Conservation (phyloP, 2,888 invertebrate species). For the Ochropleura plecta region DNA sequence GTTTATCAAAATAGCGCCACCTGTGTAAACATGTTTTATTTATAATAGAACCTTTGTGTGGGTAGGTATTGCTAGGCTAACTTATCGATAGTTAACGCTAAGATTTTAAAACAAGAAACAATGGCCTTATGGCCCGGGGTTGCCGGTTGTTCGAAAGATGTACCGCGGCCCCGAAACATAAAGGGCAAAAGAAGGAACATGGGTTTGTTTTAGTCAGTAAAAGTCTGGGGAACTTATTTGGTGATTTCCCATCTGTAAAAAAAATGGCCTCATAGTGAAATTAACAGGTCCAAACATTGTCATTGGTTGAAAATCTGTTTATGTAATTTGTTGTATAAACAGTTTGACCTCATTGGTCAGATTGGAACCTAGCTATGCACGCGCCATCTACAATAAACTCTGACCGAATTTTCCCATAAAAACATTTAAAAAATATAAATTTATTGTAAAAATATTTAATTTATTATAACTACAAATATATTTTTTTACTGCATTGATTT, state of each 20-base stretch:
- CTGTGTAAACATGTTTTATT: slow-evolving; percentile 28
- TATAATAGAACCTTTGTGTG: background rate
- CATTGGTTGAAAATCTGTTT: background rate
- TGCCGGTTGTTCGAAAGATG: too few species aligned
- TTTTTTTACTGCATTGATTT: too few species aligned
- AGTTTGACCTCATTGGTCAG: background rate
- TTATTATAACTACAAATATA: too few species aligned
- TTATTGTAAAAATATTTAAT: too few species aligned
- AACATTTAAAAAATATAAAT: too few species aligned
- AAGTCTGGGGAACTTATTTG: too few species aligned
- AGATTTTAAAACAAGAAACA: background rate
- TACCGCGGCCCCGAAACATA: too few species aligned
- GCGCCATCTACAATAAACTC: background rate
- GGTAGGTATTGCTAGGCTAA: background rate
- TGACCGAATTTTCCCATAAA: background rate
- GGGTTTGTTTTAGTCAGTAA: too few species aligned
- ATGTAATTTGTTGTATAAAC: too few species aligned
- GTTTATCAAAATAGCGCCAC: slow-evolving; percentile 34
- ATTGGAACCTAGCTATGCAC: background rate
- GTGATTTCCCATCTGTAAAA: too few species aligned
- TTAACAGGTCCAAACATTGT: background rate
- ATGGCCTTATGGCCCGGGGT: background rate
- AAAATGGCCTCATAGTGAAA: too few species aligned
- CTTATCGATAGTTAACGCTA: background rate
- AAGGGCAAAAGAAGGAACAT: too few species aligned